Conservation (phyloP, 23 tunicate genomes). For the Ascidia mentula region DNA sequence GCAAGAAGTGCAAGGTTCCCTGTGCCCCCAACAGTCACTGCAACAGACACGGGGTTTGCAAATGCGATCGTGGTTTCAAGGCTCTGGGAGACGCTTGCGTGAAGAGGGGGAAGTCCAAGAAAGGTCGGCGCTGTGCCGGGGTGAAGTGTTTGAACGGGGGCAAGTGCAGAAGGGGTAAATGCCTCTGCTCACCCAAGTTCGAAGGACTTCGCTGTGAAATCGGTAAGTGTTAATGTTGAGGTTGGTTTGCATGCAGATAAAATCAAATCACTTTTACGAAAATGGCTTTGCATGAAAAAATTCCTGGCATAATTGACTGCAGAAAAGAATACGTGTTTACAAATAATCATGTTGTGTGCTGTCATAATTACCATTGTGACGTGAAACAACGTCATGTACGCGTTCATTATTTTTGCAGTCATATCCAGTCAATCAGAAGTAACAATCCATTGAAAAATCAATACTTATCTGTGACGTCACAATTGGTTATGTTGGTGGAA, state of each 20-base stretch:
- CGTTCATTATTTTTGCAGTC: not conserved
- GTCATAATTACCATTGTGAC: not conserved
- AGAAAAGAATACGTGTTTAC: too few species aligned
- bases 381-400: too few species aligned
- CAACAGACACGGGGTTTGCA: conserved; percentile 56
- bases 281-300: too few species aligned
- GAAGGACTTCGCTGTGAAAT: conserved; percentile 32
- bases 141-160: conserved; percentile 62
- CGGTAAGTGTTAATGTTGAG: too few species aligned
- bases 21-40: conserved; percentile 62
- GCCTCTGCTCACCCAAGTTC: conserved; percentile 41
- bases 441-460: not conserved
- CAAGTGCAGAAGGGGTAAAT: conserved; percentile 40
- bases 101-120: not conserved
- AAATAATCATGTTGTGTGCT: too few species aligned
- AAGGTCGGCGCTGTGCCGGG: not conserved
- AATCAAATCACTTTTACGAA: too few species aligned
- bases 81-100: conserved; percentile 23
- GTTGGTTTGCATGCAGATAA: too few species aligned
- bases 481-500: not conserved
- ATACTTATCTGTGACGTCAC: not conserved
- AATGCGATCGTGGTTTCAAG: conserved; percentile 52
- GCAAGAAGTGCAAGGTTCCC: conserved; percentile 28
- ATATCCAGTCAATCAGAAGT: conserved; percentile 2
- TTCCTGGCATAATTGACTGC: too few species aligned